These are phyloP conservation scores for Syngnathus typhle DNA, from an alignment of 2,113 vertebrate genomes.

Conservation along the genomic window DNA sequence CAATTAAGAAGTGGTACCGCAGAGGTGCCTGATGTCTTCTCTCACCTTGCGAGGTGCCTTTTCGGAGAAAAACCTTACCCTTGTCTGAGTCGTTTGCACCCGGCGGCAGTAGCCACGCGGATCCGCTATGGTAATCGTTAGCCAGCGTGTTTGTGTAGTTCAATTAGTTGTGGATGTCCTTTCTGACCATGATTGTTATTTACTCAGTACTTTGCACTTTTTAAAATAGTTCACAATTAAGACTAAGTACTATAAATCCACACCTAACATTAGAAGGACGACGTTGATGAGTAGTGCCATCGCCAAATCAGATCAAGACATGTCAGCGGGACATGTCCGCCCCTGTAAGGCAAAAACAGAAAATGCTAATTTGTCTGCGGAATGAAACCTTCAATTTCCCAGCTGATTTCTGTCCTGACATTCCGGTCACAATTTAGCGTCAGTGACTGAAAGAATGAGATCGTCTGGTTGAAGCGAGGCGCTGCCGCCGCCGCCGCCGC, in stretches of 20 bases:
- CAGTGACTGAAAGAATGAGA: slow-evolving; percentile 13
- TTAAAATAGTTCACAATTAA: neutral
- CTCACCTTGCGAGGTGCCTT: slow-evolving; percentile 52
- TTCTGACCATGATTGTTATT: too few relatives aligned
- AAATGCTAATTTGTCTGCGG: slow-evolving; percentile 1
- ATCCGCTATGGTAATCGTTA: slow-evolving; percentile 95
- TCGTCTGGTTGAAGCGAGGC: slow-evolving; percentile 1
- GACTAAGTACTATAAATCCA: neutral
- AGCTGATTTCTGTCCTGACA: neutral
- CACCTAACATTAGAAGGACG: neutral
- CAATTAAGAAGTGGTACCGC: slow-evolving; percentile 99
- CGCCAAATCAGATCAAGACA: neutral
- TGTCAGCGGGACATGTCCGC: neutral
- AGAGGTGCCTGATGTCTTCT: slow-evolving; percentile 61
- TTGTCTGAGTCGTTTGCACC: slow-evolving; percentile 95
- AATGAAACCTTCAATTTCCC: slow-evolving; percentile 7
- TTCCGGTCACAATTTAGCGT: slow-evolving; percentile 4
- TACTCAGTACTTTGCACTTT: too few relatives aligned
- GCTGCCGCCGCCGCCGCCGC: neutral
- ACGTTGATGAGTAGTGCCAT: neutral
- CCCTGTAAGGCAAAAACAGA: slow-evolving; percentile 3
- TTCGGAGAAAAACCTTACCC: slow-evolving; percentile 99
- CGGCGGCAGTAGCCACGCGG: slow-evolving; percentile 79
- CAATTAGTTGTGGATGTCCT: too few relatives aligned
- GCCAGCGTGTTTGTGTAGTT: slow-evolving; percentile 86